Evolutionary conservation across 2,888 invertebrate species (phyloP), one percentile per base, ranked within the genome.

Genomic region (Meloe dianella): DNA sequence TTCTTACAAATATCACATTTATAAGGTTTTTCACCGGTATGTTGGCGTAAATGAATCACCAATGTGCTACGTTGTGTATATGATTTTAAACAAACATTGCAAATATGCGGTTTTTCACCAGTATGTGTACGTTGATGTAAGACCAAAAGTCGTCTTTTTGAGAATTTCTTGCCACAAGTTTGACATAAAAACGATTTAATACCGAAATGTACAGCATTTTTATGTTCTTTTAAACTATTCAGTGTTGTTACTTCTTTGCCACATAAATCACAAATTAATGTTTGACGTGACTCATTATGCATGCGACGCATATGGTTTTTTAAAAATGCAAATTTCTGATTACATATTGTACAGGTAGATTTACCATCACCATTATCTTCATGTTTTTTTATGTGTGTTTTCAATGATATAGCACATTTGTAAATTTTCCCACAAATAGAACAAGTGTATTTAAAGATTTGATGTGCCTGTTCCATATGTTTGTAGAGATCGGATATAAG

Each of bases 11-110:
- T 70, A 27, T 71, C 67, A 65, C 77, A 77, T 30, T 74, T 60
- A 61, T 75, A 80, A 0, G 80, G 79, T 61, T 77, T 8, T 78
- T 79, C 8, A 77, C 82, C 72, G 86, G 86, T 12, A 22, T 47
- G 47, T 20, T 81, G 76, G 84, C 67, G 73, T 20, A 71, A 72
- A 71, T 87, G 87, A 63, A 85, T 85, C 9, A 85, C 85, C 14
- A 87, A 77, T 0, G 86, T 85, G 14, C 86, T 84, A 32, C 86
- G 84, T 57, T 87, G 86, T 0, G 86, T 84, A 72, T 87, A 86
- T 38, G 85, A 85, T 69, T 86, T 86, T 0, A 86, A 86, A 69
- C 89, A 76, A 9, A 66, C 60, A 7, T 66, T 70, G 59, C 79
- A 76, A 29, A 62, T 68, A 60, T 72, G 75, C 0, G 79, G 78